Base-by-base conservation (phyloP, 37 sponge, comb jelly and placozoan genomes). In the Eunapius fragilis region DNA sequence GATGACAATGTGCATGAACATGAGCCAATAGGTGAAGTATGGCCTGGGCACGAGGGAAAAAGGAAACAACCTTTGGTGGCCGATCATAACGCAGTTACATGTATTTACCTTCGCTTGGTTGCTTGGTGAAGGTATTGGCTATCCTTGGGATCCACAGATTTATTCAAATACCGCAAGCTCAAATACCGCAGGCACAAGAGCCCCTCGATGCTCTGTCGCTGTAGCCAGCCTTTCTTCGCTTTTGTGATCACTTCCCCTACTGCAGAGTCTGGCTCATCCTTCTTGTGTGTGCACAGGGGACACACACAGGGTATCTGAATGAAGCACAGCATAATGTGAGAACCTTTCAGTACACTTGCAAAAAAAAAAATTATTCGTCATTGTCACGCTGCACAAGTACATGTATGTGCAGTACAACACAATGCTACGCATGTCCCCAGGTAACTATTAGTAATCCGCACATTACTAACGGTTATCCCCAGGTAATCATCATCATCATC, bases 21-120 rank as follows among this genome's bases (percentile, higher is more conserved):
- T 92, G 71, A 94, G 77, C 98, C 98, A 98, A 73, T 89, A 95
- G 78, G 94, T 91, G 81, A 98, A 98, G 85, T 89, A 98, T 0
- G 96, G 98, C 2, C 98, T 41, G 41, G 41, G 41, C 41, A 41
- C 3, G 41, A 41, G 41, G 41, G 6, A 41, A 9, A 41, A 41
- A n/a, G n/a, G n/a, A n/a, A n/a, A n/a, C n/a, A n/a, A n/a, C n/a
- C n/a, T n/a, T n/a, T n/a, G n/a, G n/a, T n/a, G n/a, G n/a, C n/a
- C n/a, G n/a, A n/a, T n/a, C n/a, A n/a, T n/a, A n/a, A n/a, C n/a
- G n/a, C n/a, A n/a, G n/a, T n/a, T n/a, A n/a, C n/a, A n/a, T n/a
- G n/a, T n/a, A n/a, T n/a, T n/a, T n/a, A 41, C 41, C 41, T 41
- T 41, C 6, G 3, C 58, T 58, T 58, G 7, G 58, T 11, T 58